Evolutionary conservation across 2,113 vertebrate genomes (phyloP).

Genomic region (Hepsetus odoe): DNA sequence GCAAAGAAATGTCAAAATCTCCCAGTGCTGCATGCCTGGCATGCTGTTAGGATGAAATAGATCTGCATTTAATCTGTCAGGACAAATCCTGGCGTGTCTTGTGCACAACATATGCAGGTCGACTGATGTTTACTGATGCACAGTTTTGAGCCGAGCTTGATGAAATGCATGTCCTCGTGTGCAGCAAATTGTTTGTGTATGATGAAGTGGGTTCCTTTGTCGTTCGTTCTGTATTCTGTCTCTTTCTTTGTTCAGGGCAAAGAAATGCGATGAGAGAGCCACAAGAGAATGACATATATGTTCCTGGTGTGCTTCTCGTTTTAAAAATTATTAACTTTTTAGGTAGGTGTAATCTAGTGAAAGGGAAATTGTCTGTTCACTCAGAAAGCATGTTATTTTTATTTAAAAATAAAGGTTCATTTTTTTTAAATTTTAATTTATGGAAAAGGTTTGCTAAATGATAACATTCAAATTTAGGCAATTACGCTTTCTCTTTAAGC

Average conservation of each 20-base stretch:
- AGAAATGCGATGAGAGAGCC: background rate
- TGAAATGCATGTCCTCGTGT: conserved; percentile 29
- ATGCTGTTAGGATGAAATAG: conserved; percentile 22
- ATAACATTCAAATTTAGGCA: background rate
- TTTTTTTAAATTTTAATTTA: background rate
- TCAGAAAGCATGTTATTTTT: conserved; percentile 14
- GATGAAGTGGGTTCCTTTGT: conserved; percentile 34
- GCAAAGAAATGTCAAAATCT: conserved; percentile 19
- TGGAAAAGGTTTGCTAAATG: background rate
- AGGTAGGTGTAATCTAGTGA: conserved; percentile 11
- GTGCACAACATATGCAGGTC: conserved; percentile 12
- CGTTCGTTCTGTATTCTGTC: conserved; percentile 30
- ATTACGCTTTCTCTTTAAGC: too few relatives aligned
- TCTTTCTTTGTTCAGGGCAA: background rate
- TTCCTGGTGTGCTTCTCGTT: background rate
- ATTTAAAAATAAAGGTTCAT: background rate
- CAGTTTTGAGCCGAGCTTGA: conserved; percentile 15
- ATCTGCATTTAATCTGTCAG: conserved; percentile 31
- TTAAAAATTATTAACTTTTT: conserved; percentile 13
- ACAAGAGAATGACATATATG: background rate
- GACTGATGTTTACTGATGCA: conserved; percentile 34
- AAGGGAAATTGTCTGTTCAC: conserved; percentile 6
- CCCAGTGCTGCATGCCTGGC: background rate
- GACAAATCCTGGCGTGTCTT: conserved; percentile 14
- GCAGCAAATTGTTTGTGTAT: conserved; percentile 29